Evolutionary conservation across 2,113 vertebrate genomes (phyloP).

Genomic region (Guaruba guarouba): DNA sequence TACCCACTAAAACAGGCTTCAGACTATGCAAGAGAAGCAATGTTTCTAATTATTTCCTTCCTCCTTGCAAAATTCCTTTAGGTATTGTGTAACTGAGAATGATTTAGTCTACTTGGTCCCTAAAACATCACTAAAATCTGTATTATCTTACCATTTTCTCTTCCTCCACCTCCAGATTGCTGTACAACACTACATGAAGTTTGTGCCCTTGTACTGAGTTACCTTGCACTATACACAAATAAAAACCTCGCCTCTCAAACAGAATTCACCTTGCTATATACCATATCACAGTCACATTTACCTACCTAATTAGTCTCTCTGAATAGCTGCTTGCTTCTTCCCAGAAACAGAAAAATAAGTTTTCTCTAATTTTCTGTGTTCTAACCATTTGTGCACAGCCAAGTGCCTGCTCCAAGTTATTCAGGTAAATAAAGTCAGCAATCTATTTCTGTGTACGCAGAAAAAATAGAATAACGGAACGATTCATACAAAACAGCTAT

Average conservation of each 20-base stretch:
- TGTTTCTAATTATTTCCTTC: neutral
- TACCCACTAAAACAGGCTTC: neutral
- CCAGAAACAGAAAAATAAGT: neutral
- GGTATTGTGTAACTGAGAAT: neutral
- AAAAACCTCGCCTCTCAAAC: neutral
- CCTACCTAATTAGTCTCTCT: neutral
- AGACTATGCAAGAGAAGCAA: neutral
- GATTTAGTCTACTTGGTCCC: neutral
- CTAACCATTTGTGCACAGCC: neutral
- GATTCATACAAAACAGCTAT: neutral
- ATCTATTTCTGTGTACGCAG: neutral
- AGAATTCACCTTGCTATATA: neutral
- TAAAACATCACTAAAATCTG: neutral
- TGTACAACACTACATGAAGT: neutral
- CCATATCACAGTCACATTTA: neutral
- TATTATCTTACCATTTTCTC: neutral
- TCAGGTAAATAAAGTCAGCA: neutral
- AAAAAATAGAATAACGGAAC: neutral
- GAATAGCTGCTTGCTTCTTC: neutral
- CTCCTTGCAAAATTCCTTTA: neutral
- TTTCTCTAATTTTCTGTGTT: neutral
- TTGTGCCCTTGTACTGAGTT: neutral
- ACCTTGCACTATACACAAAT: fast-evolving
- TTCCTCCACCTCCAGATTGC: neutral
- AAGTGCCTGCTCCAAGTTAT: neutral